Evolutionary conservation across 2,113 vertebrate species (phyloP).

Genomic region (Heterotilapia buettikoferi): DNA sequence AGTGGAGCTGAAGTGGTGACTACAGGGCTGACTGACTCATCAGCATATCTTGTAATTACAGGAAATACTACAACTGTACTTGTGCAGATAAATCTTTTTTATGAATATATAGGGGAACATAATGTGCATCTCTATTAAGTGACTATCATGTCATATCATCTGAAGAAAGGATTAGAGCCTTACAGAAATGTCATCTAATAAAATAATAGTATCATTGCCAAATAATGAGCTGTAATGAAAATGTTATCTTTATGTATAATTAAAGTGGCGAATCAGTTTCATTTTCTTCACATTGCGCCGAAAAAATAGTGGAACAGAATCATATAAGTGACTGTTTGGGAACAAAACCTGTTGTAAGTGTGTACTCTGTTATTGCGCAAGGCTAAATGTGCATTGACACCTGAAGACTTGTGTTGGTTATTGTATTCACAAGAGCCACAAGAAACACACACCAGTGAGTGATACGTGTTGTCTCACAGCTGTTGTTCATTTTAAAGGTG

Average conservation of each 20-base stretch:
- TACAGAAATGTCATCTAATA: background rate
- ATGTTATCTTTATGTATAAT: background rate
- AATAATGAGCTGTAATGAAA: background rate
- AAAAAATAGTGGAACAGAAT: background rate
- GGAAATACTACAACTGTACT: constrained; percentile 31
- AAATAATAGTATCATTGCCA: background rate
- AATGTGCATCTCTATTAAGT: background rate
- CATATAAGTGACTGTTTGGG: background rate
- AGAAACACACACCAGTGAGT: background rate
- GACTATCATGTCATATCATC: background rate
- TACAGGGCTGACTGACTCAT: constrained; percentile 44
- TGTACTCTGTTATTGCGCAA: background rate
- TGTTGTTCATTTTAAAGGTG: background rate
- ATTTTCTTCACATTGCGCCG: background rate
- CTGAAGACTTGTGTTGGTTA: background rate
- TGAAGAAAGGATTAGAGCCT: background rate
- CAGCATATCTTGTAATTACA: constrained; percentile 42
- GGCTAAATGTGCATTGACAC: background rate
- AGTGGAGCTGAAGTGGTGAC: constrained; percentile 39
- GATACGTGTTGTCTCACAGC: background rate
- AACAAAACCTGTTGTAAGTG: background rate
- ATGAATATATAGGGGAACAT: background rate
- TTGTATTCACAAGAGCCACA: background rate
- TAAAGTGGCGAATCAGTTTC: background rate
- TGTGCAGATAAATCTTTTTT: background rate